These are phyloP conservation scores for Asobara japonica DNA, from an alignment of 1,140 invertebrate genomes.

Conservation along the genomic window DNA sequence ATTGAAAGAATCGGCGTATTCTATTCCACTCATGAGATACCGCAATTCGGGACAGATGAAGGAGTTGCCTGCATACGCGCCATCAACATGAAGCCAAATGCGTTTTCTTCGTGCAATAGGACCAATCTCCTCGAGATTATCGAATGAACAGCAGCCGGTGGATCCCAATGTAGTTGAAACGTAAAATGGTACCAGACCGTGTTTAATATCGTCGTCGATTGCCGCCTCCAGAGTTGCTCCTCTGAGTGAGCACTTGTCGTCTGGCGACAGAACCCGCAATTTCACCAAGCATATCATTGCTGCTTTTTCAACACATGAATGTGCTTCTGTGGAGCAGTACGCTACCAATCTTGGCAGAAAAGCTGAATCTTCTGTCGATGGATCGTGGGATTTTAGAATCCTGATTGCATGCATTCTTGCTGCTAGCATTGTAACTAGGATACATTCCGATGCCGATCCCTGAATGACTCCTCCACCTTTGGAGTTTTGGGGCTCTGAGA, in stretches of 20 bases:
- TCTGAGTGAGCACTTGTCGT: slow-evolving; percentile 81
- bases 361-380: slow-evolving; percentile 71
- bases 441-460: slow-evolving; percentile 87
- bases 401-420: slow-evolving; percentile 80
- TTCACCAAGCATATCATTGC: slow-evolving; percentile 92
- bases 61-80: slow-evolving; percentile 85
- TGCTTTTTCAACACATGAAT: slow-evolving; percentile 94
- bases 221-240: slow-evolving; percentile 77
- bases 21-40: slow-evolving; percentile 78
- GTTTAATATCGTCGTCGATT: slow-evolving; percentile 81
- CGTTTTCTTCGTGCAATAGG: slow-evolving; percentile 77
- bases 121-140: slow-evolving; percentile 83
- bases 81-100: slow-evolving; percentile 80
- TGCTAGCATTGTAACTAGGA: slow-evolving; percentile 84
- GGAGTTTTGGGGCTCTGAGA: slow-evolving; percentile 66
- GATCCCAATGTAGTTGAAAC: slow-evolving; percentile 84
- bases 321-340: slow-evolving; percentile 82
- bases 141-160: slow-evolving; percentile 85
- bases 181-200: slow-evolving; percentile 87
- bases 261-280: slow-evolving; percentile 86
- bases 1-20: slow-evolving; percentile 90
- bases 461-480: slow-evolving; percentile 82
- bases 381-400: slow-evolving; percentile 72
- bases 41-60: slow-evolving; percentile 88
- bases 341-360: slow-evolving; percentile 89